Evolutionary conservation across 2,888 invertebrate species (phyloP), one percentile per base, ranked within the genome.

Genomic region (Lymantria monacha): DNA sequence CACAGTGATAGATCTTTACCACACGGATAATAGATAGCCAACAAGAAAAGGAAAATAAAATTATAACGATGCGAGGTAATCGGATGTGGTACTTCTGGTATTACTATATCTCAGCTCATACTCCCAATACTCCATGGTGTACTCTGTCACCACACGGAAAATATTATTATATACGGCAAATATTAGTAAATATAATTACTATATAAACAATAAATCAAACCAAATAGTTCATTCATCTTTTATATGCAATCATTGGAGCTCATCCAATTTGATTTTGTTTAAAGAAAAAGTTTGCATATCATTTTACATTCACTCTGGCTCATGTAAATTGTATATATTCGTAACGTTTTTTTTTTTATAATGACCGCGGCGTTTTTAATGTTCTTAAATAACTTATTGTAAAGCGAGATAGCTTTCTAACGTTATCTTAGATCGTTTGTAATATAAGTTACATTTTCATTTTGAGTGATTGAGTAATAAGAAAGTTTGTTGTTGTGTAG

Each of bases 241-340:
- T 50, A 54, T 59, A 51, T 49, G 46, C 54, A 44, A 53, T 54
- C 53, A 51, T 63, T 66, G 57, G 60, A 63, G 49, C 42, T 48
- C 37, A 54, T 63, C 63, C 52, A 63, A 53, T 42, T 15, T 42
- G 59, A 53, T 42, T 15, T 42, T 31, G 30, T 47, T 13, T 33
- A 15, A 48, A 48, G 36, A 44, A 51, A 47, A 41, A 44, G 41
- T 51, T 44, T 7, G 7, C 13, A 47, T 53, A 51, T 63, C 44
- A 59, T 53, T 55, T 57, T 51, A 55, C 66, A 66, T 66, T 68
- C 59, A 55, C 68, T 59, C 22, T 63, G 53, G 44, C 54, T n/a
- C 33, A 48, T 51, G 55, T 50, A 50, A 57, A 61, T 57, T 37
- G n/a, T n/a, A 59, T 64, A 53, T 22, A 22, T 57, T 30, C 42